Evolutionary conservation across 2,113 vertebrate species (phyloP).

Genomic region (Elephas maximus): DNA sequence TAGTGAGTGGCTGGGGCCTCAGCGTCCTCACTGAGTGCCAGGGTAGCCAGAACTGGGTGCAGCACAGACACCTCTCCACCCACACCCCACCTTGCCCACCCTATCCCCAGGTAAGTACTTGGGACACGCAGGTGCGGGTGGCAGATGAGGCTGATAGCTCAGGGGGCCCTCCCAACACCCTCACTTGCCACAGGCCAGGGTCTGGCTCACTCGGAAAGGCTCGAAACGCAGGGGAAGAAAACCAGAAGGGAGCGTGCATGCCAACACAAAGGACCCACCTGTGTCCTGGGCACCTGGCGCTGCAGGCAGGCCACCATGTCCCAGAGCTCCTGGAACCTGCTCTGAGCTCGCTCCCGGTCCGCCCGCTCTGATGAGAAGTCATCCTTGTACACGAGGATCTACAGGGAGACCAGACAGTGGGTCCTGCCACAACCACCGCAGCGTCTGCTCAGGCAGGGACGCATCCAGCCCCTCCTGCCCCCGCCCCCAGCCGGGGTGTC

Average conservation of each 20-base stretch:
- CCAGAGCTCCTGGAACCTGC: constrained; percentile 93
- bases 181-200: background rate
- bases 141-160: too few relatives aligned
- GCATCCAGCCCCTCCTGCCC: background rate
- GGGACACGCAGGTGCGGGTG: background rate
- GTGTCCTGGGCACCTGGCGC: constrained; percentile 87
- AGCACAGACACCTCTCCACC: background rate
- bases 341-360: constrained; percentile 95
- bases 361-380: constrained; percentile 95
- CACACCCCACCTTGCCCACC: background rate
- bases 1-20: too few relatives aligned
- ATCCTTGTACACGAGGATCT: constrained; percentile 95
- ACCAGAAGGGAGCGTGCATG: background rate
- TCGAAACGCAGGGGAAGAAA: background rate
- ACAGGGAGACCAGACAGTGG: background rate
- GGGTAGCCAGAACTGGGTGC: too few relatives aligned
- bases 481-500: constrained; percentile 49
- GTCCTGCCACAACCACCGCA: background rate
- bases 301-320: constrained; percentile 90
- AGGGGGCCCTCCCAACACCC: background rate
- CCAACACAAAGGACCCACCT: constrained; percentile 86
- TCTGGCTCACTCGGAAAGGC: background rate
- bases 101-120: background rate
- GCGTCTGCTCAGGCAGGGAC: background rate
- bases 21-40: too few relatives aligned